A percentile compares a stretch with the other conserved stretches of the same genome.
Conservation (phyloP, 2,113 vertebrate species). For the Cyanoderma ruficeps region DNA sequence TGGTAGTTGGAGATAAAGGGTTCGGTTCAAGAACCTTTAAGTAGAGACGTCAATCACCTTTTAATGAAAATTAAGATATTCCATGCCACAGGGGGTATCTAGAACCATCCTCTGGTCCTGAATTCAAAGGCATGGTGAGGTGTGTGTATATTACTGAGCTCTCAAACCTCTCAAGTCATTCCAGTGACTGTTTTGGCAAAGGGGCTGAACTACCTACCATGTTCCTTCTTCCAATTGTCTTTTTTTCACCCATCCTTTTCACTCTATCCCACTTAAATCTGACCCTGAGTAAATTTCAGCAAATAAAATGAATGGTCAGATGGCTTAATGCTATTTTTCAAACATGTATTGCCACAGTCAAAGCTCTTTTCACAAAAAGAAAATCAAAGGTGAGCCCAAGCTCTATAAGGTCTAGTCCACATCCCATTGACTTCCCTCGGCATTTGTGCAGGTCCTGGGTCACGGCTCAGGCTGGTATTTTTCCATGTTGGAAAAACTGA, state of each 20-base stretch:
- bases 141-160: neutral
- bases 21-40: neutral
- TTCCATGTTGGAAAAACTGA: neutral
- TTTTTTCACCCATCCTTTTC: neutral
- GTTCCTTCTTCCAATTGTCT: neutral
- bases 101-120: neutral
- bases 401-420: neutral
- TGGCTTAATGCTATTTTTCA: neutral
- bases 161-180: neutral
- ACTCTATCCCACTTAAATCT: neutral
- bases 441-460: neutral
- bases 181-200: neutral
- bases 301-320: neutral
- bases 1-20: neutral
- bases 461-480: neutral
- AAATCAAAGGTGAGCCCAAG: neutral
- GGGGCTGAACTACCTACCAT: neutral
- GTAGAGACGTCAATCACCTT: neutral
- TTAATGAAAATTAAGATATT: neutral
- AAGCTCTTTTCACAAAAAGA: neutral
- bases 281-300: neutral
- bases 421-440: accelerated
- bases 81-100: neutral
- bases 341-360: accelerated
- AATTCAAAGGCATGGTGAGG: neutral